phyloP scores from a whole-genome alignment of 1,140 invertebrate genomes.

The Coelopa frigida region DNA sequence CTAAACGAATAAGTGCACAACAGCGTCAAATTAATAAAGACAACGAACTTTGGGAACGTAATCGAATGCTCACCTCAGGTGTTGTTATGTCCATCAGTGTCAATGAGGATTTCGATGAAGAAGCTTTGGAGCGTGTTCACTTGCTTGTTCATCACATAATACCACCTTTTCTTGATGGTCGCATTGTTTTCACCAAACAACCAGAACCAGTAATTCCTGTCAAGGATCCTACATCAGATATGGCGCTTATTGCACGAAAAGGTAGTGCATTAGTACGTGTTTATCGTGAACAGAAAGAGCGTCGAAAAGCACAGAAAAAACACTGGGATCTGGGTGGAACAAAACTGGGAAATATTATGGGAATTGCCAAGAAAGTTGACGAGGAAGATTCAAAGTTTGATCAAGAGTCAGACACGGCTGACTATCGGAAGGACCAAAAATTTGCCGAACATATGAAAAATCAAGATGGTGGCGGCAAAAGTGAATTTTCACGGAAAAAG shows the following conservation, averaged over 20 bases:
- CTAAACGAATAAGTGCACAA: slow-evolving; percentile 87
- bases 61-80: slow-evolving; percentile 94
- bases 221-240: slow-evolving; percentile 93
- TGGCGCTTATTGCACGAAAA: slow-evolving; percentile 95
- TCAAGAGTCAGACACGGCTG: slow-evolving; percentile 55
- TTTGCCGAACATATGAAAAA: slow-evolving; percentile 92
- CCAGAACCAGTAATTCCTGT: slow-evolving; percentile 87
- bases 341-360: slow-evolving; percentile 95
- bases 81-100: slow-evolving; percentile 85
- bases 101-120: slow-evolving; percentile 91
- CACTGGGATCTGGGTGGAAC: slow-evolving; percentile 98
- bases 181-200: slow-evolving; percentile 99
- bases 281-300: slow-evolving; percentile 93
- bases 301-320: slow-evolving; percentile 93
- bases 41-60: slow-evolving; percentile 98
- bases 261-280: slow-evolving; percentile 84
- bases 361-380: slow-evolving; percentile 77
- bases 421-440: slow-evolving; percentile 84
- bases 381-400: slow-evolving; percentile 59
- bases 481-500: slow-evolving; percentile 85
- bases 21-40: slow-evolving; percentile 94
- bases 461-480: slow-evolving; percentile 58
- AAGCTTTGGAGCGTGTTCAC: slow-evolving; percentile 86
- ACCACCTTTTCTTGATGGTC: slow-evolving; percentile 96
- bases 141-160: slow-evolving; percentile 97